Evolutionary conservation across 2,888 invertebrate species (phyloP).

Genomic region (Ophion ventricosus): DNA sequence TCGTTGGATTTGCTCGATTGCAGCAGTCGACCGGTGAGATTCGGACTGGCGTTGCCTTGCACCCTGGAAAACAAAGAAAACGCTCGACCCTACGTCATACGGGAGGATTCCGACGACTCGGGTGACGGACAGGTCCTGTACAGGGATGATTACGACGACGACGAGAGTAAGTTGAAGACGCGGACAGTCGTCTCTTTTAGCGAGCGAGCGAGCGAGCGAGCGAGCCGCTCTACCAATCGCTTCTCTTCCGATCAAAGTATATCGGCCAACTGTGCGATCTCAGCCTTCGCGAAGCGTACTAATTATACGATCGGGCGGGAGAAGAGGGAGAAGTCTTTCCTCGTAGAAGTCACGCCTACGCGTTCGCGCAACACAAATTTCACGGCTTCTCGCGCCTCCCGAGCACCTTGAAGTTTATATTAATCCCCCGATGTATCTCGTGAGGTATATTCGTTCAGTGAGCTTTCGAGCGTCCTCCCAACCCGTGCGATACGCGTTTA

Average conservation of each 20-base stretch:
- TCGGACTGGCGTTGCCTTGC: constrained; percentile 89
- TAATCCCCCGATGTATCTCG: constrained; percentile 79
- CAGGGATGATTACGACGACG: constrained; percentile 89
- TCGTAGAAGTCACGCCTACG: constrained; percentile 61
- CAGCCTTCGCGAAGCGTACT: constrained; percentile 78
- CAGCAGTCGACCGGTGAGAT: constrained; percentile 92
- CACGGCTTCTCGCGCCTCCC: constrained; percentile 57
- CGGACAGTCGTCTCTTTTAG: not conserved
- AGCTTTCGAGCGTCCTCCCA: constrained; percentile 71
- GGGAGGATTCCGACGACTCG: constrained; percentile 87
- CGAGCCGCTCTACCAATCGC: constrained; percentile 1
- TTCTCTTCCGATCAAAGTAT: constrained; percentile 30
- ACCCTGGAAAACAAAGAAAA: constrained; percentile 95
- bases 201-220: no score
- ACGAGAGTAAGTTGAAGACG: constrained; percentile 84
- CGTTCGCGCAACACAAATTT: constrained; percentile 65
- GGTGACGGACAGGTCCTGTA: constrained; percentile 88
- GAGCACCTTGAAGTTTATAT: constrained; percentile 80
- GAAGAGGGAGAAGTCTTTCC: constrained; percentile 48
- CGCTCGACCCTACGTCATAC: constrained; percentile 90
- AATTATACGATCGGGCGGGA: constrained; percentile 76
- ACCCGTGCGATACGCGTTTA: constrained; percentile 29
- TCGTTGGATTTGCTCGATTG: constrained; percentile 70
- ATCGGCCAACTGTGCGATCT: constrained; percentile 59
- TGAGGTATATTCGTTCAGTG: constrained; percentile 73